phyloP scores from a whole-genome alignment of 2,113 vertebrate species.

The Entelurus aequoreus region DNA sequence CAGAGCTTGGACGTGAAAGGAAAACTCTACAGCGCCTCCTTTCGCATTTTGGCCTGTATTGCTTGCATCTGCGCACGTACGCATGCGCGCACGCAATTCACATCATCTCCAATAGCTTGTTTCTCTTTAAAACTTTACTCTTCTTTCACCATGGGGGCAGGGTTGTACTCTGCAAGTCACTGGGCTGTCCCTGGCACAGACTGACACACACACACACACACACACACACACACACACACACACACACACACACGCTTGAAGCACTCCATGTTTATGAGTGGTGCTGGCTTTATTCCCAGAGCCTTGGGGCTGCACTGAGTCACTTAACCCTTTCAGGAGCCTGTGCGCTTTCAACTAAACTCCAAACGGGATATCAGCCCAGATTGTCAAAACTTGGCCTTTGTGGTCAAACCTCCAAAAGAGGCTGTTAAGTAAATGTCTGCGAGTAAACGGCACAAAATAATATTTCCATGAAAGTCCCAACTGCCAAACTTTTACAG shows the following conservation, averaged over 20 bases:
- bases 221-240: constrained; percentile 14
- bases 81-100: background rate
- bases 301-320: constrained; percentile 60
- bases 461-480: constrained; percentile 15
- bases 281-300: constrained; percentile 64
- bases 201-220: constrained; percentile 21
- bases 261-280: constrained; percentile 73
- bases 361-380: constrained; percentile 32
- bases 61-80: background rate
- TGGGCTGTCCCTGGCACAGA: constrained; percentile 76
- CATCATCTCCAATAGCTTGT: constrained; percentile 26
- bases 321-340: constrained; percentile 68
- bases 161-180: constrained; percentile 73
- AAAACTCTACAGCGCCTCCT: constrained; percentile 59
- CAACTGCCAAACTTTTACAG: constrained; percentile 12
- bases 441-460: constrained; percentile 11
- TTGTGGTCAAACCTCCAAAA: constrained; percentile 17
- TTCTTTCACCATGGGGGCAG: constrained; percentile 62
- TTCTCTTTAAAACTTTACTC: constrained; percentile 71
- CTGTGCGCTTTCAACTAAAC: constrained; percentile 38
- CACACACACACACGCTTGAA: constrained; percentile 41
- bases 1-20: constrained; percentile 33
- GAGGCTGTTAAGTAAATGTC: constrained; percentile 17
- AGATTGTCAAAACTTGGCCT: constrained; percentile 20
- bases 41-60: constrained; percentile 32